Conservation (phyloP, 1,140 invertebrate species). For the Dreissena rostriformis region DNA sequence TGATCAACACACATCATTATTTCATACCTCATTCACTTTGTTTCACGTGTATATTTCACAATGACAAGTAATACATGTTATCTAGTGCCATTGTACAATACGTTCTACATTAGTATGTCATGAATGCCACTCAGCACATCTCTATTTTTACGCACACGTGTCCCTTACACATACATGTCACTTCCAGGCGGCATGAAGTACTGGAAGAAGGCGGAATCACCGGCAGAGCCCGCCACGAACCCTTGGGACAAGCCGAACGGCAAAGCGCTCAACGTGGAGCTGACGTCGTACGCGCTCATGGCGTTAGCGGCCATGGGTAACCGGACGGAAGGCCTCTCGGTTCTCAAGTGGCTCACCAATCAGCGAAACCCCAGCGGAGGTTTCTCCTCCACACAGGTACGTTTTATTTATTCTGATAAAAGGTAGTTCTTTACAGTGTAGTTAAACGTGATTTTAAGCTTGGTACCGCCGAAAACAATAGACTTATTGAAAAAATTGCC, state of each 20-base stretch:
- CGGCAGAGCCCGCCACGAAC: not conserved
- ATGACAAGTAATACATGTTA: too few species aligned
- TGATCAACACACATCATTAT: too few species aligned
- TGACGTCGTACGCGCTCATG: conserved; percentile 90
- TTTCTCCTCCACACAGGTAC: conserved; percentile 86
- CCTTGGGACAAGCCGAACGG: conserved; percentile 33
- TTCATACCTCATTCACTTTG: too few species aligned
- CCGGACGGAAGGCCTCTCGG: conserved; percentile 84
- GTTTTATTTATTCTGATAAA: not conserved
- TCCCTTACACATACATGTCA: not conserved
- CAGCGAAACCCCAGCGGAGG: conserved; percentile 91
- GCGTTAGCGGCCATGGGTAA: conserved; percentile 81
- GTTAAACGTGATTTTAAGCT: too few species aligned
- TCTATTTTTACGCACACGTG: too few species aligned
- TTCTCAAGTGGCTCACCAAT: conserved; percentile 91
- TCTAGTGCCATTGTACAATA: too few species aligned
- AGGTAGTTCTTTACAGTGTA: too few species aligned
- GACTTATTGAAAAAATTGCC: too few species aligned
- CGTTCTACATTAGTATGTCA: too few species aligned
- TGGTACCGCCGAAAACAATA: too few species aligned
- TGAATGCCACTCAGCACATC: too few species aligned
- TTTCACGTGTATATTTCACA: too few species aligned
- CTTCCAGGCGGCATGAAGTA: conserved; percentile 50
- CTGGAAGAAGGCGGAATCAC: conserved; percentile 42
- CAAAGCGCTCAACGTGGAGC: conserved; percentile 87